These are phyloP conservation scores for Volucella inanis DNA, from an alignment of 2,888 invertebrate genomes.

Conservation along the genomic window DNA sequence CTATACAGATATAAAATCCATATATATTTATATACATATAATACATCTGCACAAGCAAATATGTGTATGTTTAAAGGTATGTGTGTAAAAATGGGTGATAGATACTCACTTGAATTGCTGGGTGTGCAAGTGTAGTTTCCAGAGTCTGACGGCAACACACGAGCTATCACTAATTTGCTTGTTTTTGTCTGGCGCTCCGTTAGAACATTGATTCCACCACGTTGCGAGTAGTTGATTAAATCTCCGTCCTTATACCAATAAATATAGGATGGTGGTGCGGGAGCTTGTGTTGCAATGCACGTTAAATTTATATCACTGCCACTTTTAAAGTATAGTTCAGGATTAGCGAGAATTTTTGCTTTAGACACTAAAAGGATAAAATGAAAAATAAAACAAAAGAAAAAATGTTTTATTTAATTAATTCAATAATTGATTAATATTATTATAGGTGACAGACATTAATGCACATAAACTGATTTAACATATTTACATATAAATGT, in stretches of 20 bases:
- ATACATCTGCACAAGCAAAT: too few relatives aligned
- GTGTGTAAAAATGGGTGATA: not conserved
- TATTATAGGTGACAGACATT: too few relatives aligned
- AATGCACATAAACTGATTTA: too few relatives aligned
- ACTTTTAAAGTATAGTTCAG: constrained; percentile 92
- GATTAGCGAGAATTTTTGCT: constrained; percentile 91
- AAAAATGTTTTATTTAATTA: not conserved
- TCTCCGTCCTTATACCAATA: constrained; percentile 91
- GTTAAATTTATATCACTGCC: constrained; percentile 95
- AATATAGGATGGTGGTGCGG: constrained; percentile 86
- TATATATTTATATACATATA: too few relatives aligned
- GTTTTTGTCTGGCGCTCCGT: constrained; percentile 92
- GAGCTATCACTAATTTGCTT: constrained; percentile 90
- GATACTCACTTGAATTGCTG: constrained; percentile 87
- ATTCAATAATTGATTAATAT: not conserved
- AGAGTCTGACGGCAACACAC: constrained; percentile 90
- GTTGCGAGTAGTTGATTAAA: constrained; percentile 91
- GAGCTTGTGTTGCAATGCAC: constrained; percentile 89
- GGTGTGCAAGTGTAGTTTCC: constrained; percentile 96
- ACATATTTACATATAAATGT: too few relatives aligned
- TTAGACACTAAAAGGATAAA: constrained; percentile 88
- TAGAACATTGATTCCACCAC: constrained; percentile 92
- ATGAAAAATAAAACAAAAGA: not conserved
- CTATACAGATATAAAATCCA: too few relatives aligned
- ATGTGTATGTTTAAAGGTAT: too few relatives aligned